Base-by-base conservation (phyloP, 1,140 invertebrate genomes). In the Macrostomum lignano region DNA sequence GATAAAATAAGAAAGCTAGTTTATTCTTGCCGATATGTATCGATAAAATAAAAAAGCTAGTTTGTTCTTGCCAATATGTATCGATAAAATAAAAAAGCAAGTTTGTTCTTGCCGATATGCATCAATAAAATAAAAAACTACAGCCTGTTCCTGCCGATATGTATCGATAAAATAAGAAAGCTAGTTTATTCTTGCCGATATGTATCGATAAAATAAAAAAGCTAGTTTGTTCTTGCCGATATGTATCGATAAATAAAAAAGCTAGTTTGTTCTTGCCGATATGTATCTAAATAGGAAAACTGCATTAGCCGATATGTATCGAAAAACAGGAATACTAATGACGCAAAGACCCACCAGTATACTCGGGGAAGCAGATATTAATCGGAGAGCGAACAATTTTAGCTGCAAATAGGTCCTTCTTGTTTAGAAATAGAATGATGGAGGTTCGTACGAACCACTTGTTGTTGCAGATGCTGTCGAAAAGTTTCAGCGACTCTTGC, bases 361-460 rank as follows among this genome's bases (percentile, higher is more conserved):
- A 28, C 19, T 28, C 26, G 5, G 26, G 26, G 9, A 28, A 28
- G 9, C 26, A 28, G 19, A 28, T 3, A 15, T 14, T 28, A 28
- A 28, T 28, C 15, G 26, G 26, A 9, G 14, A 28, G 15, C 3
- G 15, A 7, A 15, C 14, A 3, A 28, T 7, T 28, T 28, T 28
- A 15, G 15, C 26, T 7, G 19, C 14, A 60, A 96, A 96, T 44
- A 96, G 64, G 71, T 96, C 88, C 61, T 94, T 94, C 59, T 96
- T 96, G 65, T 96, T 96, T 42, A 96, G 67, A 65, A 96, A 96
- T 39, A 96, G 67, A 50, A 96, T 96, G 47, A 96, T 94, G 44
- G 82, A 88, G 42, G 86, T 96, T 49, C 94, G 81, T n/a, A 81
- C 86, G 61, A 96, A 96, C 88, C 88, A 96, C 62, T 94, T 94